Percentiles rank a stretch among this genome's conserved stretches.
Evolutionary conservation across 2,113 vertebrate genomes (phyloP).

Genomic region (Scartelaos histophorus): DNA sequence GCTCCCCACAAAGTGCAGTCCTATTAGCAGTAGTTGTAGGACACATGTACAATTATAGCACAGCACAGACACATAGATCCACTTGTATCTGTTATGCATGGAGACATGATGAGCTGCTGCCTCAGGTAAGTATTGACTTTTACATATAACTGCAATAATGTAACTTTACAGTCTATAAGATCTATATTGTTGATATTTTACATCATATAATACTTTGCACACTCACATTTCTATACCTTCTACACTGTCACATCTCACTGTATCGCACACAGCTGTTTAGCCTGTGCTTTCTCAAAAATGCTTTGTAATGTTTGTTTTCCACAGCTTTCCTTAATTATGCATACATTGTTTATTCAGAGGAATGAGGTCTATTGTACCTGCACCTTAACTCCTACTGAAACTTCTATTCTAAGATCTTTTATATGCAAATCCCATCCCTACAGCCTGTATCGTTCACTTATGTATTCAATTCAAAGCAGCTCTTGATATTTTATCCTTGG

Average conservation of each 20-base stretch:
- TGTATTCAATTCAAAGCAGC: neutral
- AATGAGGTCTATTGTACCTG: conserved; percentile 15
- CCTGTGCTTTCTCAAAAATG: conserved; percentile 35
- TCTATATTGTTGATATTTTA: too few relatives aligned
- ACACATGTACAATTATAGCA: conserved; percentile 39
- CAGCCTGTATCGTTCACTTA: conserved; percentile 2
- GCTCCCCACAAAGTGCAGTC: conserved; percentile 63
- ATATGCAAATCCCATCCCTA: conserved; percentile 7
- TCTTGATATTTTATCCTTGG: conserved; percentile 5
- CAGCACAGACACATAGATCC: conserved; percentile 10
- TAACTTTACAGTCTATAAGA: neutral
- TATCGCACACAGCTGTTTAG: conserved; percentile 16
- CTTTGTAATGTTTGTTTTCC: conserved; percentile 49
- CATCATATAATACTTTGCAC: neutral
- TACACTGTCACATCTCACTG: conserved; percentile 14
- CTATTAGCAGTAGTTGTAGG: conserved; percentile 53
- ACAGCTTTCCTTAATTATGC: conserved; percentile 56
- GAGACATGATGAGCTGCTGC: conserved; percentile 68
- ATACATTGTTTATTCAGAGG: conserved; percentile 40
- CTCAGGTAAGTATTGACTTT: conserved; percentile 64
- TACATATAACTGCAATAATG: neutral
- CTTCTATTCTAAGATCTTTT: conserved; percentile 9
- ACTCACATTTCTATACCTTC: neutral
- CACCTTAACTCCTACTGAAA: neutral
- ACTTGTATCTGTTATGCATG: conserved; percentile 45